Evolutionary conservation across 2,113 vertebrate species (phyloP).

Genomic region (Misgurnus mizolepis): DNA sequence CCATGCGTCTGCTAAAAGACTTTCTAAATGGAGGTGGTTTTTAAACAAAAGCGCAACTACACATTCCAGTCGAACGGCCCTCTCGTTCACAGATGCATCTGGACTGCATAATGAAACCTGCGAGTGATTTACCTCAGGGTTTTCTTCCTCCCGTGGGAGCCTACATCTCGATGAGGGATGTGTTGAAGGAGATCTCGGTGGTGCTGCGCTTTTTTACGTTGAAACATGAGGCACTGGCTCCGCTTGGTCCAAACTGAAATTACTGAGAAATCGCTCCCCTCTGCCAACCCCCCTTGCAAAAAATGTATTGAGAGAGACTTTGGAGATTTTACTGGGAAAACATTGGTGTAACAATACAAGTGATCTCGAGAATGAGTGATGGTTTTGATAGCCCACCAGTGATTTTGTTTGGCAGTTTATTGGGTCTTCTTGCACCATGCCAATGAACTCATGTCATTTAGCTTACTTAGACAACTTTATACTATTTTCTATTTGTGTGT

Average conservation of each 20-base stretch:
- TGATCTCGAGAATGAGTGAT: neutral
- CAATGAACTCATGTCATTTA: neutral
- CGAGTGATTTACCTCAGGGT: constrained; percentile 64
- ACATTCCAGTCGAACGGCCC: constrained; percentile 60
- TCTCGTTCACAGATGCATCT: constrained; percentile 67
- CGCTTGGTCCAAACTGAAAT: neutral
- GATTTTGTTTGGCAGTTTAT: neutral
- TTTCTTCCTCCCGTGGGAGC: constrained; percentile 47
- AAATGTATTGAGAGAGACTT: neutral
- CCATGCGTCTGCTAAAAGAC: constrained; percentile 48
- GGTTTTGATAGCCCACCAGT: neutral
- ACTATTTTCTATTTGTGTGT: no score
- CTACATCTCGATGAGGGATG: constrained; percentile 60
- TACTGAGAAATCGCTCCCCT: neutral
- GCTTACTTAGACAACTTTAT: no score
- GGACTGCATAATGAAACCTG: constrained; percentile 55
- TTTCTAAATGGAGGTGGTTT: constrained; percentile 49
- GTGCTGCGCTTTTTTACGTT: constrained; percentile 46
- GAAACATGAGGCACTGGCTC: neutral
- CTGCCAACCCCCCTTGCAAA: neutral
- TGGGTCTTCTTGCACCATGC: neutral
- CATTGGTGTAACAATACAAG: no score
- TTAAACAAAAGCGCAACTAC: constrained; percentile 62
- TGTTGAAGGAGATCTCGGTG: constrained; percentile 64
- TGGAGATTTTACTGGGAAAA: constrained; percentile 2